Conservation (phyloP, 2,888 invertebrate genomes). For the Rotaria macrura region DNA sequence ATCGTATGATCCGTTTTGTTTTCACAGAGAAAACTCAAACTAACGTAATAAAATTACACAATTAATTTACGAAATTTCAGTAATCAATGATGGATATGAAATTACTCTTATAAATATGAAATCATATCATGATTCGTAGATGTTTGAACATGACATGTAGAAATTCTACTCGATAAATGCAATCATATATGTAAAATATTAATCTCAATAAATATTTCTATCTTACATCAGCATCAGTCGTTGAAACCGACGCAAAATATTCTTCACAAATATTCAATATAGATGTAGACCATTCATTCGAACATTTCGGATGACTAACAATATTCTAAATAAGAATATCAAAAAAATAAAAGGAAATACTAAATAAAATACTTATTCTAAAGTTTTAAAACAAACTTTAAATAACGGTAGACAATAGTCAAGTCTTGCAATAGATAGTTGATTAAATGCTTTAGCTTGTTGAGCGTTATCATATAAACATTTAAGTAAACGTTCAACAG, state of each 20-base stretch:
- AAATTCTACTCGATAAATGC: too few relatives aligned
- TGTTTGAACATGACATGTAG: too few relatives aligned
- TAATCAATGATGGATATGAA: too few relatives aligned
- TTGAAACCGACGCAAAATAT: neutral
- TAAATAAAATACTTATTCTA: neutral
- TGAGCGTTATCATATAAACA: slow-evolving; percentile 6
- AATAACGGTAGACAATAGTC: slow-evolving; percentile 19
- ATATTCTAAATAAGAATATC: neutral
- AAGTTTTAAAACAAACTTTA: neutral
- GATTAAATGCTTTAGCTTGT: slow-evolving; percentile 10
- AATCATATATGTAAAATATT: too few relatives aligned
- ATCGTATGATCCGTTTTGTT: too few relatives aligned
- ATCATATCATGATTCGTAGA: too few relatives aligned
- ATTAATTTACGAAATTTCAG: too few relatives aligned
- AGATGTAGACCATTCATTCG: neutral
- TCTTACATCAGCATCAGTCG: neutral
- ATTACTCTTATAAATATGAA: too few relatives aligned
- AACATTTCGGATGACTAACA: neutral
- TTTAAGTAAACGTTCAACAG: slow-evolving; percentile 1
- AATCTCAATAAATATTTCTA: too few relatives aligned
- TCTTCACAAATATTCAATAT: neutral
- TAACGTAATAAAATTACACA: too few relatives aligned
- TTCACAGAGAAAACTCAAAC: too few relatives aligned
- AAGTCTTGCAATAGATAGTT: neutral
- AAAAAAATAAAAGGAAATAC: neutral